Conservation (phyloP, 2,888 invertebrate species). For the Pristionchus mayeri region DNA sequence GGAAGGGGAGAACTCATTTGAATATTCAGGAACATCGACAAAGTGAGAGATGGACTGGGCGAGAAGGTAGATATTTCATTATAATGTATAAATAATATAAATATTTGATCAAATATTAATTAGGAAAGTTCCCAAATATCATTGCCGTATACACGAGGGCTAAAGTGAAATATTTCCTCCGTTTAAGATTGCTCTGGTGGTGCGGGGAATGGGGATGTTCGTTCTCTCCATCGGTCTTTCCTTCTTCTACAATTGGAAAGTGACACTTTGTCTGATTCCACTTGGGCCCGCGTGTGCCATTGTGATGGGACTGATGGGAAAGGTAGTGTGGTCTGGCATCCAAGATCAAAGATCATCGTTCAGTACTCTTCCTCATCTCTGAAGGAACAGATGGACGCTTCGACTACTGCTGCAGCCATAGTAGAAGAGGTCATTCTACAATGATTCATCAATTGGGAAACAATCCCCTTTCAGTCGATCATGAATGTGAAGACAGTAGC, state of each 20-base stretch:
- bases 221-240: slow-evolving; percentile 58
- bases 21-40: slow-evolving; percentile 23
- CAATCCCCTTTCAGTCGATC: slow-evolving; percentile 12
- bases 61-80: background rate
- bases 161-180: too few species aligned
- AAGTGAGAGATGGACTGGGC: background rate
- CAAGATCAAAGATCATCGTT: background rate
- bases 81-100: background rate
- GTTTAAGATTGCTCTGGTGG: slow-evolving; percentile 54
- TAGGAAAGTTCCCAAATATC: too few species aligned
- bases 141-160: too few species aligned
- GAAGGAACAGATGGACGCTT: slow-evolving; percentile 25
- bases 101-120: too few species aligned
- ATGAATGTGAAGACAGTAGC: slow-evolving; percentile 56
- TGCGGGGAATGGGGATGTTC: slow-evolving; percentile 63
- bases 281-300: slow-evolving; percentile 62
- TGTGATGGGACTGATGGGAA: slow-evolving; percentile 60
- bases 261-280: slow-evolving; percentile 58
- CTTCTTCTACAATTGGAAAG: slow-evolving; percentile 59
- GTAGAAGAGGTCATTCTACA: background rate
- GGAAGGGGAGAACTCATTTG: background rate
- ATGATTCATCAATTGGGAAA: background rate
- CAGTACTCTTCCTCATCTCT: slow-evolving; percentile 29
- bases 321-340: slow-evolving; percentile 43
- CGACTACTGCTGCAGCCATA: background rate